These are phyloP conservation scores for Momotus momota DNA, from an alignment of 2,797 vertebrate species.

Conservation along the genomic window DNA sequence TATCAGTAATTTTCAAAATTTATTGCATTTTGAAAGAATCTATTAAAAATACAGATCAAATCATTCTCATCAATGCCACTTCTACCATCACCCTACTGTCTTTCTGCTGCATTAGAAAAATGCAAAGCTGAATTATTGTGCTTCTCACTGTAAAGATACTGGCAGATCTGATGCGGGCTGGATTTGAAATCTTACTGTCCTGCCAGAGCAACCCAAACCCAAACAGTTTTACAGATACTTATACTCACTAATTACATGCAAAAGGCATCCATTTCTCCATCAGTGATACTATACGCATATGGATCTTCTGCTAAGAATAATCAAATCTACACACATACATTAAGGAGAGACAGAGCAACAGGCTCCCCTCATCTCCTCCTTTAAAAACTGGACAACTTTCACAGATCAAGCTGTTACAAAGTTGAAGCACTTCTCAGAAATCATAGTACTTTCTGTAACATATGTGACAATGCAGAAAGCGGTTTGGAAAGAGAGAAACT, in stretches of 20 bases:
- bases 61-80: constrained; percentile 8
- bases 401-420: constrained; percentile 24
- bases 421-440: constrained; percentile 19
- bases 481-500: constrained; percentile 51
- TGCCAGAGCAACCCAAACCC: constrained; percentile 7
- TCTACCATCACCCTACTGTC: background rate
- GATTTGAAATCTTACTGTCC: constrained; percentile 43
- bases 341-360: background rate
- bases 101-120: constrained; percentile 19
- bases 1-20: constrained; percentile 47
- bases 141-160: background rate
- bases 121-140: background rate
- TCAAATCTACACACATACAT: background rate
- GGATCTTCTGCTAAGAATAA: background rate
- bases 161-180: constrained; percentile 11
- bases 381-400: constrained; percentile 8
- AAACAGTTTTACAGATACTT: constrained; percentile 23
- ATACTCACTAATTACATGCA: background rate
- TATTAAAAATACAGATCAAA: constrained; percentile 35
- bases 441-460: constrained; percentile 19
- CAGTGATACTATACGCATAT: background rate
- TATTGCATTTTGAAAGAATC: constrained; percentile 30
- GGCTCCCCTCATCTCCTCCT: background rate
- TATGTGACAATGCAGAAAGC: constrained; percentile 59
- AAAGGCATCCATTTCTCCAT: constrained; percentile 6